These are phyloP conservation scores for Acanthopagrus latus DNA, from an alignment of 2,797 vertebrate genomes.

Conservation along the genomic window DNA sequence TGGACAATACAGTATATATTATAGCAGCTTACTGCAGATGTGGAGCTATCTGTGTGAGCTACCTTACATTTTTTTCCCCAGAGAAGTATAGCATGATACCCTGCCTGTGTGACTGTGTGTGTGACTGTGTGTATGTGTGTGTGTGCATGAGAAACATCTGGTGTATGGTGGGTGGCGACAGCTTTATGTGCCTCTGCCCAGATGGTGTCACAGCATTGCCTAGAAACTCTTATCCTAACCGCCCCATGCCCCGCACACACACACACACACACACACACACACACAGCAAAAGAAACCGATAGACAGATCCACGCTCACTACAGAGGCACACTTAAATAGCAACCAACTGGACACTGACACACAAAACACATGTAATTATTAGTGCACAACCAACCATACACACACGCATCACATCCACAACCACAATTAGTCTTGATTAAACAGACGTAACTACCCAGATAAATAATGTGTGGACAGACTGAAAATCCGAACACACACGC, in stretches of 20 bases:
- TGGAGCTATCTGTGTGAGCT: conserved; percentile 49
- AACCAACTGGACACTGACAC: conserved; percentile 46
- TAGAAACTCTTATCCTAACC: conserved; percentile 86
- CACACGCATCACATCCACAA: conserved; percentile 44
- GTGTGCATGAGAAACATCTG: conserved; percentile 86
- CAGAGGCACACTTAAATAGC: conserved; percentile 43
- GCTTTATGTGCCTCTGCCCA: conserved; percentile 88
- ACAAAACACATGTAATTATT: conserved; percentile 51
- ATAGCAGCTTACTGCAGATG: conserved; percentile 31
- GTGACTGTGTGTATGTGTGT: conserved; percentile 59
- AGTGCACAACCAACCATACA: conserved; percentile 24
- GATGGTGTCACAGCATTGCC: conserved; percentile 89
- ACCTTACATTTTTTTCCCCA: conserved; percentile 25
- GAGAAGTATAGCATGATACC: conserved; percentile 54
- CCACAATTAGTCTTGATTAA: conserved; percentile 83
- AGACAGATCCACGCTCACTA: conserved; percentile 33
- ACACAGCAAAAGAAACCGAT: conserved; percentile 44
- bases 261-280: conserved; percentile 28
- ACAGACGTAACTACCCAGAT: conserved; percentile 78
- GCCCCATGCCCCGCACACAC: conserved; percentile 61
- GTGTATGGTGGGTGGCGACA: conserved; percentile 85
- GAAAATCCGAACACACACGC: conserved; percentile 51
- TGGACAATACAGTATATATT: conserved; percentile 39
- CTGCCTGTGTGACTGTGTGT: conserved; percentile 56
- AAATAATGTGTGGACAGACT: conserved; percentile 70